Evolutionary conservation across 2,888 invertebrate genomes (phyloP), one percentile per base, ranked within the genome.

Genomic region (Odontocolon sp.): DNA sequence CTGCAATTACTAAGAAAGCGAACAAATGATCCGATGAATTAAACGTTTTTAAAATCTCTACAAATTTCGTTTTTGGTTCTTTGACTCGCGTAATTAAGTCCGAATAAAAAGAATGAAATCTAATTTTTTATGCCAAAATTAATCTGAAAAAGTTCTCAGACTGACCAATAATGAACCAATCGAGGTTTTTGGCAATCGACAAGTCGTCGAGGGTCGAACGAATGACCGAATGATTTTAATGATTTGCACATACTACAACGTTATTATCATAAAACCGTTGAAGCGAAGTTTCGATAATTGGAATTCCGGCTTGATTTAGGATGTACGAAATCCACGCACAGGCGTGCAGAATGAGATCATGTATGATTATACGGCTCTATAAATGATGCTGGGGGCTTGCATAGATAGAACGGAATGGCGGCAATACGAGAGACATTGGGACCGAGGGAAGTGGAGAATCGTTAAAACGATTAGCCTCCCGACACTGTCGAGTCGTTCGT

Each of bases 381-480:
- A 42, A 42, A 52, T 23, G 11, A 70, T 54, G 16, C 14, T 33
- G 5, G 23, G 6, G 47, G 6, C 3, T 11, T n/a, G 33, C 42
- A 14, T 38, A 14, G 23, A 36, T 26, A 45, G 21, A 33, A 23
- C 23, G 8, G 61, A 31, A 21, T 31, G 33, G 16, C 3, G n/a
- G 57, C 11, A 40, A 40, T 31, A 5, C 3, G 59, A 54, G 70
- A 52, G n/a, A 40, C 40, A 31, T 52, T 16, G 31, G 28, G 52
- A 47, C 31, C 14, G 21, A 66, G 54, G 45, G 54, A 76, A 66
- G 75, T 54, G 16, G 42, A 31, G 64, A 70, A 70, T 61, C 59
- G 75, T 76, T 66, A 59, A 70, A 76, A 42, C 67, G 54, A 71
- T 76, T 67, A 76, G 71, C 54, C 52, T 54, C 28, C 42, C 70